phyloP scores from a whole-genome alignment of 2,113 vertebrate genomes.

The Psophia crepitans region DNA sequence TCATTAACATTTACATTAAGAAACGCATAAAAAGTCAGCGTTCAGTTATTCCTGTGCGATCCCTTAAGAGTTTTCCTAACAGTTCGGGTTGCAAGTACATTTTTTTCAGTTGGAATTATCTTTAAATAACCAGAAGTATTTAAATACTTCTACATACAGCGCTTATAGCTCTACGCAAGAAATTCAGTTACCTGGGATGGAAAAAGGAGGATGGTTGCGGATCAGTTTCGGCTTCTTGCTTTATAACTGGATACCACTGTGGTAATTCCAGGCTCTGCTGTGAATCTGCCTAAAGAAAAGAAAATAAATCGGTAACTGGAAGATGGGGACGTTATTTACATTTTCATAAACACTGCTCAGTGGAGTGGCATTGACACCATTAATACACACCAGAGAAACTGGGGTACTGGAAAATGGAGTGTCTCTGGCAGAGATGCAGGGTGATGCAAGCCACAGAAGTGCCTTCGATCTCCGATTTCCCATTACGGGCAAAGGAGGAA shows the following conservation, averaged over 20 bases:
- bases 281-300: constrained; percentile 77
- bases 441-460: not conserved
- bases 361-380: not conserved
- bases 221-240: constrained; percentile 89
- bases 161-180: not conserved
- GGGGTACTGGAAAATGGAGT: not conserved
- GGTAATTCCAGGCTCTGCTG: constrained; percentile 81
- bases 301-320: not conserved
- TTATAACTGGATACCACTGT: constrained; percentile 91
- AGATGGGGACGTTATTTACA: not conserved
- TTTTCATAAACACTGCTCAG: not conserved
- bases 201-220: constrained; percentile 79
- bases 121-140: not conserved
- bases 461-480: not conserved
- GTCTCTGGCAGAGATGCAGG: not conserved
- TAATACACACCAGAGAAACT: not conserved
- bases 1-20: not conserved
- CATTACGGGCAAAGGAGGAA: not conserved
- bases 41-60: not conserved
- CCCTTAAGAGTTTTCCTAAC: not conserved
- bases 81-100: not conserved
- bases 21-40: not conserved
- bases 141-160: not conserved
- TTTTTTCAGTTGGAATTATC: not conserved
- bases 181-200: constrained; percentile 86